Evolutionary conservation across 1,140 invertebrate species (phyloP).

Genomic region (Colletes latitarsis): DNA sequence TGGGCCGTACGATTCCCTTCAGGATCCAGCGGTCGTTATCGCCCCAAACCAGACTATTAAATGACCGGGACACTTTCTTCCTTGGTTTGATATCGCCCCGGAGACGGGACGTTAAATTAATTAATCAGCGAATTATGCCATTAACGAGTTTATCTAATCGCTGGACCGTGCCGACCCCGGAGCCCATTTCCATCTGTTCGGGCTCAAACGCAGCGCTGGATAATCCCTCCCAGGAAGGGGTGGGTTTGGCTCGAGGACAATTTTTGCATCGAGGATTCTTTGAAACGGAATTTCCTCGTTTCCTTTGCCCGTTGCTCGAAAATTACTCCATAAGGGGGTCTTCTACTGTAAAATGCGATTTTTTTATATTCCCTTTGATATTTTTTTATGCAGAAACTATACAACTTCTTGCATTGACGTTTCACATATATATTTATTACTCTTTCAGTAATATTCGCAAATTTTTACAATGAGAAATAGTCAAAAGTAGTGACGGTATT

Average conservation of each 20-base stretch:
- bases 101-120: slow-evolving; percentile 28
- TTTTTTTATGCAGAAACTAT: too few relatives aligned
- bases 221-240: not conserved
- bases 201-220: not conserved
- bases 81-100: not conserved
- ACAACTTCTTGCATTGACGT: too few relatives aligned
- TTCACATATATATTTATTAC: too few relatives aligned
- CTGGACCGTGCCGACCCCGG: not conserved
- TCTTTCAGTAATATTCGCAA: too few relatives aligned
- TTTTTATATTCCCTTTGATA: too few relatives aligned
- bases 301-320: not conserved
- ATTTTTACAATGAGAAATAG: too few relatives aligned
- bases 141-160: slow-evolving; percentile 44
- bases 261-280: slow-evolving; percentile 1
- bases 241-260: not conserved
- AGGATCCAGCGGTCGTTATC: slow-evolving; percentile 4
- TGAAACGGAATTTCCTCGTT: not conserved
- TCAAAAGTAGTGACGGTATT: too few relatives aligned
- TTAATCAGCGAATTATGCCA: slow-evolving; percentile 41
- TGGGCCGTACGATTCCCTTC: not conserved
- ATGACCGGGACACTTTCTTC: not conserved
- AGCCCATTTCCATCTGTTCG: slow-evolving; percentile 27
- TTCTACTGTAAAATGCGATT: too few relatives aligned
- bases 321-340: not conserved
- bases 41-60: not conserved